These are phyloP conservation scores for Callimorpha dominula DNA, from an alignment of 2,888 invertebrate species.

Conservation along the genomic window DNA sequence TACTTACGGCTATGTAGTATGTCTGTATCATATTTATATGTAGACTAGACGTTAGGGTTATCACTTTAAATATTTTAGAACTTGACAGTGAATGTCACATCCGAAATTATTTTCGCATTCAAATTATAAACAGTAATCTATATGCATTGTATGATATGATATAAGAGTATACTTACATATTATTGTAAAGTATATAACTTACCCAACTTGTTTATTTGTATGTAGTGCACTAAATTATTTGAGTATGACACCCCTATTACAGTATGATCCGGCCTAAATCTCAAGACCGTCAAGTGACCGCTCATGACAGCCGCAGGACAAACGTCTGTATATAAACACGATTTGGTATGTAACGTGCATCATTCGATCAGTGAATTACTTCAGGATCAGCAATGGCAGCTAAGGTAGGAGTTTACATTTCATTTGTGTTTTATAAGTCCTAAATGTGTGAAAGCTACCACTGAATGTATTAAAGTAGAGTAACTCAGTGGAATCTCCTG, in stretches of 20 bases:
- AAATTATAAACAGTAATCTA: too few species aligned
- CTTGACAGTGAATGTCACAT: not conserved
- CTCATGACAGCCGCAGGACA: constrained; percentile 23
- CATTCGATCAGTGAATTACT: constrained; percentile 67
- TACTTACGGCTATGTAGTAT: constrained; percentile 10
- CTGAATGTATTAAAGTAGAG: too few species aligned
- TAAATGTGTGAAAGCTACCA: not conserved
- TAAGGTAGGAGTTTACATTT: constrained; percentile 60
- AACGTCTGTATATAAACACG: constrained; percentile 62
- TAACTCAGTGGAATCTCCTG: too few species aligned
- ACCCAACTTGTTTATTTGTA: not conserved
- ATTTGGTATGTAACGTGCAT: constrained; percentile 43
- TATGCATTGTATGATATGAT: not conserved
- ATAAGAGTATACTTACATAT: not conserved
- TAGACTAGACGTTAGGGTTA: constrained; percentile 26
- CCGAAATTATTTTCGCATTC: too few species aligned
- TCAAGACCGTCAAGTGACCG: constrained; percentile 57
- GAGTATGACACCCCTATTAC: constrained; percentile 34
- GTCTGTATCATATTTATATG: not conserved
- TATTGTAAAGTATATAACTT: not conserved
- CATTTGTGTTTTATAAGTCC: not conserved
- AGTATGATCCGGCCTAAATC: constrained; percentile 41
- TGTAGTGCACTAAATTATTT: not conserved
- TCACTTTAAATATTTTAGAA: not conserved
- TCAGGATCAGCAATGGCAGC: constrained; percentile 71